These are phyloP conservation scores for Ceratina japonica DNA, from an alignment of 1,140 invertebrate genomes.

Conservation along the genomic window DNA sequence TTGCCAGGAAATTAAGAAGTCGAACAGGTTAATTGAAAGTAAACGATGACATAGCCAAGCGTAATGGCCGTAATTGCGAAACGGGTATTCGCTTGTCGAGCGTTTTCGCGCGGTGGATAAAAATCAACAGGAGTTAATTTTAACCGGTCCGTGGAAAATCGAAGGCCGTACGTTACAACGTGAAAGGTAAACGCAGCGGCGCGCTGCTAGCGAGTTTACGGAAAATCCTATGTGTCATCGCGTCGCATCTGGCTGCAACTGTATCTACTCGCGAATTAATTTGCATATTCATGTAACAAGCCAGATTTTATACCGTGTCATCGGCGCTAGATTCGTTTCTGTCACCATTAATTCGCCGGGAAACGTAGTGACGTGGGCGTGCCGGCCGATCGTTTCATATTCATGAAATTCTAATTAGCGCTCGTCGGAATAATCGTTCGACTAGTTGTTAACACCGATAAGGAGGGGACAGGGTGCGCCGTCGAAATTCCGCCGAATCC, in stretches of 20 bases:
- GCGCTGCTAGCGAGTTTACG: conserved; percentile 21
- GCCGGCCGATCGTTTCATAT: not conserved
- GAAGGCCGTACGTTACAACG: conserved; percentile 3
- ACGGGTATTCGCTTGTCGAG: not conserved
- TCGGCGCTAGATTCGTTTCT: not conserved
- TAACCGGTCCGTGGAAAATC: not conserved
- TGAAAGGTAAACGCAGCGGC: conserved; percentile 27
- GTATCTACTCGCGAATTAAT: conserved; percentile 19
- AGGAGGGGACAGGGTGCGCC: conserved; percentile 28
- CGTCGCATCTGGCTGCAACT: not conserved
- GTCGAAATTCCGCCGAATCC: conserved; percentile 48
- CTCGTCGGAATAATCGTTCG: conserved; percentile 21
- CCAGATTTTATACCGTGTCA: not conserved
- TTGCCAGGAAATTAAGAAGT: too few species aligned
- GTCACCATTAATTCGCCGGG: not conserved
- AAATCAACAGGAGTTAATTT: not conserved
- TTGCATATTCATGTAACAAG: not conserved
- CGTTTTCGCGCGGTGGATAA: not conserved
- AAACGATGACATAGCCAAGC: too few species aligned
- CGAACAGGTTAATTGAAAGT: too few species aligned
- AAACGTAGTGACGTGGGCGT: not conserved
- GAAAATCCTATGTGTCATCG: conserved; percentile 54
- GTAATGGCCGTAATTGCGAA: not conserved
- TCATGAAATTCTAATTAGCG: conserved; percentile 18
- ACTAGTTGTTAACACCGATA: conserved; percentile 47